These are phyloP conservation scores for Ophion obscuratus DNA, from an alignment of 2,888 invertebrate genomes.

Conservation along the genomic window DNA sequence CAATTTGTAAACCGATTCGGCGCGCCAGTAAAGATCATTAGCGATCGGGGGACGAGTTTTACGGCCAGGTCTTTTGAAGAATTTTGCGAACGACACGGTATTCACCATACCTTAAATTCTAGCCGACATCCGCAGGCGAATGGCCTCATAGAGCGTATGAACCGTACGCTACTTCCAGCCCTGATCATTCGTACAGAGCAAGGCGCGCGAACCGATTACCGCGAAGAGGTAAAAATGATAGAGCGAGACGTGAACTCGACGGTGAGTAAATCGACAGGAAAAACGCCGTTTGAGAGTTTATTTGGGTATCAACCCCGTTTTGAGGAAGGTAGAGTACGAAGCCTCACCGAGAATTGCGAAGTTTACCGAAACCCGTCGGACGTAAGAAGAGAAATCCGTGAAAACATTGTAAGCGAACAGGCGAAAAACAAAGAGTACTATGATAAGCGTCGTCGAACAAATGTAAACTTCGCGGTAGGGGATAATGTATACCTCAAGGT, in stretches of 20 bases:
- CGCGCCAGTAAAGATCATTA: constrained; percentile 66
- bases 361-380: constrained; percentile 18
- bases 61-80: constrained; percentile 55
- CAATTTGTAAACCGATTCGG: constrained; percentile 67
- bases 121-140: constrained; percentile 66
- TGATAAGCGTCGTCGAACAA: constrained; percentile 33
- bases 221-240: constrained; percentile 43
- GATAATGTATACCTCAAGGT: constrained; percentile 51
- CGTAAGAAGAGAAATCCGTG: constrained; percentile 31
- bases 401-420: constrained; percentile 13
- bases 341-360: constrained; percentile 31
- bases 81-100: constrained; percentile 54
- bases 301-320: constrained; percentile 61
- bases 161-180: constrained; percentile 55
- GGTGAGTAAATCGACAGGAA: constrained; percentile 64
- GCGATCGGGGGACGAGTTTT: constrained; percentile 69
- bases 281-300: constrained; percentile 65
- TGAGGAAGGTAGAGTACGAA: constrained; percentile 30
- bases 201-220: constrained; percentile 35
- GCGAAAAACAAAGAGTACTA: constrained; percentile 34
- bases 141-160: constrained; percentile 64
- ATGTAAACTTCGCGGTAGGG: constrained; percentile 42
- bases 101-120: constrained; percentile 64
- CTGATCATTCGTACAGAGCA: constrained; percentile 47
- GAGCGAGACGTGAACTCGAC: constrained; percentile 65